Conservation (phyloP, 1,140 invertebrate genomes). For the Drosophila sp. region DNA sequence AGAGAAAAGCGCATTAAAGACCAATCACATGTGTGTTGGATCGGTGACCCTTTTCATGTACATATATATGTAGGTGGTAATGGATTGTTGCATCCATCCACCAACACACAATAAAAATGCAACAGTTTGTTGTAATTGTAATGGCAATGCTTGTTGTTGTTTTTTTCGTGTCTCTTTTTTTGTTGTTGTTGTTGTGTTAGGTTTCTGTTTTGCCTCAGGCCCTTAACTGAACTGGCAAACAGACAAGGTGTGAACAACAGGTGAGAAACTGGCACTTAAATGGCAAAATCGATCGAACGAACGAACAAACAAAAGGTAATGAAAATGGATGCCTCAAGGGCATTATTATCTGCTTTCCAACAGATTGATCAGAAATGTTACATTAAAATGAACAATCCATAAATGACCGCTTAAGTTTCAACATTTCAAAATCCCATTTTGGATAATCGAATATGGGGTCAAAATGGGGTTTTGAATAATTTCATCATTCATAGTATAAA, state of each 20-base stretch:
- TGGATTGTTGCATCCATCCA: slow-evolving; percentile 6
- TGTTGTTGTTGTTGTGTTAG: not conserved
- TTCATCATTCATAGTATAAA: no score
- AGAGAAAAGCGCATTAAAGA: slow-evolving; percentile 61
- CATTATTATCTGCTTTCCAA: not conserved
- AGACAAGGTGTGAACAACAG: slow-evolving; percentile 12
- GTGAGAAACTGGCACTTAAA: slow-evolving; percentile 3
- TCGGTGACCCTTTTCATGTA: slow-evolving; percentile 40
- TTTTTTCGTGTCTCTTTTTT: not conserved
- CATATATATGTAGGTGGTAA: not conserved
- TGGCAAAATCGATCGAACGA: not conserved
- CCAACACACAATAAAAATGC: slow-evolving; percentile 3
- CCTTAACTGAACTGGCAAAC: slow-evolving; percentile 2
- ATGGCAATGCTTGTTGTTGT: not conserved
- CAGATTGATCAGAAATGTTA: no score
- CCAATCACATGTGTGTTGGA: slow-evolving; percentile 44
- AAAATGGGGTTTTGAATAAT: no score
- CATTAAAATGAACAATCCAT: no score
- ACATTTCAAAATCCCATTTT: no score
- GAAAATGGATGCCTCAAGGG: not conserved
- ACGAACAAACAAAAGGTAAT: not conserved
- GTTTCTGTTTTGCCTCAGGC: not conserved
- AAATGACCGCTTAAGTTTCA: no score
- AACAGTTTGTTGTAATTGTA: slow-evolving; percentile 11
- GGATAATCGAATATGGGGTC: no score